A percentile compares a stretch with the other conserved stretches of the same genome.
These are phyloP conservation scores for Monopterus albus DNA, from an alignment of 2,113 vertebrate genomes.

Conservation along the genomic window DNA sequence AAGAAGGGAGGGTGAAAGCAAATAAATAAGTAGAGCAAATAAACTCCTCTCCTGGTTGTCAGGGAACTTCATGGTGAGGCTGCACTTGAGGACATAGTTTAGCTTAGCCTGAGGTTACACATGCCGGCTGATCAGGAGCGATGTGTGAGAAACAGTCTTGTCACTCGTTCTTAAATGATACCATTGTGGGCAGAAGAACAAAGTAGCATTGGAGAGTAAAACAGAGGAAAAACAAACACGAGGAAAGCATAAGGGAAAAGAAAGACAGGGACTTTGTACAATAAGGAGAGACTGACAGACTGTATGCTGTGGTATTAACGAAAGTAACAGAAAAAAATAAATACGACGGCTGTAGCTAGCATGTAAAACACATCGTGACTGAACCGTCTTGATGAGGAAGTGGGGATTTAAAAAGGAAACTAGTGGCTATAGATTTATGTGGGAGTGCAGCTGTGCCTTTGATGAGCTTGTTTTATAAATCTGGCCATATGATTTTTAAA, in stretches of 20 bases:
- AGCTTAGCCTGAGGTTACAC: conserved; percentile 77
- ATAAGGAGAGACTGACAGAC: conserved; percentile 10
- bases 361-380: conserved; percentile 31
- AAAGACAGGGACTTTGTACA: not conserved
- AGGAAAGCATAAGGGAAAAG: not conserved
- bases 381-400: conserved; percentile 35
- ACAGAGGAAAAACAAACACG: not conserved
- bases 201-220: conserved; percentile 25
- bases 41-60: conserved; percentile 72
- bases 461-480: conserved; percentile 55
- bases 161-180: conserved; percentile 73
- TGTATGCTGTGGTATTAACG: not conserved
- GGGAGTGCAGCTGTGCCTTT: conserved; percentile 38
- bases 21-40: conserved; percentile 76
- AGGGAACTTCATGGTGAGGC: conserved; percentile 76
- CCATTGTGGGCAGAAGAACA: conserved; percentile 31
- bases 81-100: conserved; percentile 76
- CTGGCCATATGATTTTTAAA: conserved; percentile 37
- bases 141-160: conserved; percentile 78
- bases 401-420: conserved; percentile 16
- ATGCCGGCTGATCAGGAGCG: conserved; percentile 72
- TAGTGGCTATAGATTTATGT: conserved; percentile 3
- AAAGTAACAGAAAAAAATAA: conserved; percentile 18
- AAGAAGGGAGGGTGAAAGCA: conserved; percentile 22
- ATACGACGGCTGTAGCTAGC: not conserved